Evolutionary conservation across 1,140 invertebrate genomes (phyloP).

Genomic region (Yoshiicerus persimilis): DNA sequence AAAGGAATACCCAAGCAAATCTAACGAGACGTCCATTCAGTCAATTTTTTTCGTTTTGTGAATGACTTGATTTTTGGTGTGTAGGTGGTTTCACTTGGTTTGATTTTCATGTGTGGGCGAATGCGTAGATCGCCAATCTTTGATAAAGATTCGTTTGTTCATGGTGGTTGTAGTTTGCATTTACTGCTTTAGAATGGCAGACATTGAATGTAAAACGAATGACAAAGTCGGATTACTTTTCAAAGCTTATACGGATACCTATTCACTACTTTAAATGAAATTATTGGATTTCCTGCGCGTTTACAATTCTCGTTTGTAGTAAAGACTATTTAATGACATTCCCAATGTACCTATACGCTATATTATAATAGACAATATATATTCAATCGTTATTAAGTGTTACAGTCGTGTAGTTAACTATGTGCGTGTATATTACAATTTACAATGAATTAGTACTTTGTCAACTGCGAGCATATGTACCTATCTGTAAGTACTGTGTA

Average conservation of each 20-base stretch:
- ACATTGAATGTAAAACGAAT: neutral
- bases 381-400: too few relatives aligned
- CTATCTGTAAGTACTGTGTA: too few relatives aligned
- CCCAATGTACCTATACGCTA: too few relatives aligned
- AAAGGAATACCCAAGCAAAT: neutral
- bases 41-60: neutral
- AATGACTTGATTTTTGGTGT: conserved; percentile 2
- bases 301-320: too few relatives aligned
- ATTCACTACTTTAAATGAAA: neutral
- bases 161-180: neutral
- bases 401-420: too few relatives aligned
- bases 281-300: neutral
- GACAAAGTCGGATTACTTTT: neutral
- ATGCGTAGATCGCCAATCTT: neutral
- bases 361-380: too few relatives aligned
- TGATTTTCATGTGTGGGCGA: neutral
- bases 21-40: neutral
- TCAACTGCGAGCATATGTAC: neutral
- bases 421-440: neutral
- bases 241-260: neutral
- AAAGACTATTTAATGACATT: too few relatives aligned
- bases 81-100: neutral
- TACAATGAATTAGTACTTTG: neutral
- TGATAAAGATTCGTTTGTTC: neutral
- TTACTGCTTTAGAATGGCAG: too few relatives aligned